These are phyloP conservation scores for Takifugu rubripes DNA, from an alignment of 2,797 vertebrate species.

Conservation along the genomic window DNA sequence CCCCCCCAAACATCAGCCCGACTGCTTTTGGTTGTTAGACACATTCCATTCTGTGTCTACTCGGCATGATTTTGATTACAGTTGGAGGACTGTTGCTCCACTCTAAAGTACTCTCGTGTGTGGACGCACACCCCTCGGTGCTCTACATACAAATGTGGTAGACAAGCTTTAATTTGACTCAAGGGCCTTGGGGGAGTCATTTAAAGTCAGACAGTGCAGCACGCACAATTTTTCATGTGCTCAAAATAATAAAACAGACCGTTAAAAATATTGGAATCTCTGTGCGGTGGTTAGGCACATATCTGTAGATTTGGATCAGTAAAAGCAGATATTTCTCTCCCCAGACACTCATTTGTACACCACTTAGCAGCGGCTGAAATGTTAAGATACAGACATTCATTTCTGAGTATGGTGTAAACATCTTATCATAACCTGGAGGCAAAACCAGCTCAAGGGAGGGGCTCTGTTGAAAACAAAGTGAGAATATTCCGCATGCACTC, in stretches of 20 bases:
- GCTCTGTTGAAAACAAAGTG: conserved; percentile 2
- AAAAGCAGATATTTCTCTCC: conserved; percentile 4
- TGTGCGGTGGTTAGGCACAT: conserved; percentile 5
- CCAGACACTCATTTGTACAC: conserved; percentile 15
- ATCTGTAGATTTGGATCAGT: neutral
- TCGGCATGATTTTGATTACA: too few species aligned
- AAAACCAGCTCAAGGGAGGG: conserved; percentile 28
- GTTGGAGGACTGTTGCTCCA: neutral
- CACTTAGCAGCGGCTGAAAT: conserved; percentile 4
- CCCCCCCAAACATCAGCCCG: too few species aligned
- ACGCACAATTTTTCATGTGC: conserved; percentile 29
- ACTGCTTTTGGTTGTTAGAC: too few species aligned
- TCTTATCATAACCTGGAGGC: conserved; percentile 35
- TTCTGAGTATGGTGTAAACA: conserved; percentile 40
- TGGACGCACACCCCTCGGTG: conserved; percentile 1
- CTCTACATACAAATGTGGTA: conserved; percentile 30
- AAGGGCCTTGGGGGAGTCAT: conserved; percentile 31
- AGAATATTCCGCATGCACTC: conserved; percentile 22
- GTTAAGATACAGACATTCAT: conserved; percentile 10
- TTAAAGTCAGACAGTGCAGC: conserved; percentile 36
- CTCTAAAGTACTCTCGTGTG: neutral
- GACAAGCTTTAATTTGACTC: conserved; percentile 46
- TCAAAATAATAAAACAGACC: conserved; percentile 42
- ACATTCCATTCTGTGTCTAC: too few species aligned
- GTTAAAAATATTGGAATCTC: conserved; percentile 26